A percentile compares a stretch with the other conserved stretches of the same genome.
Conservation (phyloP, 1,140 invertebrate species). For the Chironomus tepperi region DNA sequence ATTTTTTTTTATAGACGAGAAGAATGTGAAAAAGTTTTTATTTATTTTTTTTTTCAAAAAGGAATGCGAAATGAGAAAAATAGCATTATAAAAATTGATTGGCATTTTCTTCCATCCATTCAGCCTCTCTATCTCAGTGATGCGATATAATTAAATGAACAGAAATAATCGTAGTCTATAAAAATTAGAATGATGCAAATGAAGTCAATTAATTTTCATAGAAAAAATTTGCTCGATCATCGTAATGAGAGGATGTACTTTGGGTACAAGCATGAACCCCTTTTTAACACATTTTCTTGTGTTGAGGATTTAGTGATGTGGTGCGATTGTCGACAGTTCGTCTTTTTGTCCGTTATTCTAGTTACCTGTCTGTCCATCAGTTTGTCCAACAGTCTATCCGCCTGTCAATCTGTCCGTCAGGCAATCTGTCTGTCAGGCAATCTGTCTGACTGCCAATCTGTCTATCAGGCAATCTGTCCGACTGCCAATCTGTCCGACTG, state of each 20-base stretch:
- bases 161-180: neutral
- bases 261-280: neutral
- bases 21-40: neutral
- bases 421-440: too few relatives aligned
- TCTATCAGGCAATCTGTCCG: too few relatives aligned
- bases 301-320: too few relatives aligned
- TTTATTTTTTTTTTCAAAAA: neutral
- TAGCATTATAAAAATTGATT: constrained; percentile 1
- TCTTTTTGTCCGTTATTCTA: too few relatives aligned
- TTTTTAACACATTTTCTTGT: neutral
- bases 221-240: neutral
- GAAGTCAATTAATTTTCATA: constrained; percentile 23
- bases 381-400: too few relatives aligned
- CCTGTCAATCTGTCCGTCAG: too few relatives aligned
- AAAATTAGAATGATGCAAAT: constrained; percentile 21
- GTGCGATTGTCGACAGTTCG: too few relatives aligned
- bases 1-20: neutral
- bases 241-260: neutral
- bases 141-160: neutral
- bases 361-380: too few relatives aligned
- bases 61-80: neutral
- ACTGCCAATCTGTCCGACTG: too few relatives aligned
- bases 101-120: constrained; percentile 15
- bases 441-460: too few relatives aligned
- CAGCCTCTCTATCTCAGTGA: neutral